These are phyloP conservation scores for Megaptera novaeangliae DNA, from an alignment of 2,113 vertebrate genomes.

Conservation along the genomic window DNA sequence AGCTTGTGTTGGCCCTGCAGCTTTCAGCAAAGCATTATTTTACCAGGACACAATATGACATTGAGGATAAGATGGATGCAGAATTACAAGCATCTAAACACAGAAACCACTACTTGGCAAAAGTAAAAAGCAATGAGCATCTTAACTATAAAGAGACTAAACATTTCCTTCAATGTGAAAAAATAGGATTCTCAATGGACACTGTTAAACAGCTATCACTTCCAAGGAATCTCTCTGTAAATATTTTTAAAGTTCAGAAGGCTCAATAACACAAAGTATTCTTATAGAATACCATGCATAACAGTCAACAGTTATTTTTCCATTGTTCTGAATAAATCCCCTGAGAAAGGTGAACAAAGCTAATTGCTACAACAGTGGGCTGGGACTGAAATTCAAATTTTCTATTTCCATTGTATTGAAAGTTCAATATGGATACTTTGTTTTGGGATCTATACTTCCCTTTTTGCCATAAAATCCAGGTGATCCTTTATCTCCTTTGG, in stretches of 20 bases:
- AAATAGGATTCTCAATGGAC: not conserved
- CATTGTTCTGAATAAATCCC: not conserved
- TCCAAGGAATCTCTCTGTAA: not conserved
- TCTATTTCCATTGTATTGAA: not conserved
- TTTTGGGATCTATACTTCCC: slow-evolving; percentile 77
- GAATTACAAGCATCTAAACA: not conserved
- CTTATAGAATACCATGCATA: not conserved
- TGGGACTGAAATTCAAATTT: not conserved
- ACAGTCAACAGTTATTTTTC: not conserved
- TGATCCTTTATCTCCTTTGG: slow-evolving; percentile 85
- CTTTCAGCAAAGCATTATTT: not conserved
- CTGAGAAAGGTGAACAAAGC: not conserved
- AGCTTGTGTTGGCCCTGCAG: not conserved
- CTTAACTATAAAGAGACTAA: not conserved
- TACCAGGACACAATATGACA: not conserved
- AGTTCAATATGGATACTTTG: not conserved
- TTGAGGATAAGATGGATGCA: not conserved
- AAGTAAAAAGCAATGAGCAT: not conserved
- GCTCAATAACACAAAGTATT: not conserved
- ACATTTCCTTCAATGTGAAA: not conserved
- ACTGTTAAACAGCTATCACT: not conserved
- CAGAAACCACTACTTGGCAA: not conserved
- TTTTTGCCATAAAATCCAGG: slow-evolving; percentile 89
- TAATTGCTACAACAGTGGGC: not conserved
- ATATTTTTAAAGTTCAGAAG: not conserved